phyloP scores from a whole-genome alignment of 1,140 invertebrate species.

The Eufriesea mexicana region DNA sequence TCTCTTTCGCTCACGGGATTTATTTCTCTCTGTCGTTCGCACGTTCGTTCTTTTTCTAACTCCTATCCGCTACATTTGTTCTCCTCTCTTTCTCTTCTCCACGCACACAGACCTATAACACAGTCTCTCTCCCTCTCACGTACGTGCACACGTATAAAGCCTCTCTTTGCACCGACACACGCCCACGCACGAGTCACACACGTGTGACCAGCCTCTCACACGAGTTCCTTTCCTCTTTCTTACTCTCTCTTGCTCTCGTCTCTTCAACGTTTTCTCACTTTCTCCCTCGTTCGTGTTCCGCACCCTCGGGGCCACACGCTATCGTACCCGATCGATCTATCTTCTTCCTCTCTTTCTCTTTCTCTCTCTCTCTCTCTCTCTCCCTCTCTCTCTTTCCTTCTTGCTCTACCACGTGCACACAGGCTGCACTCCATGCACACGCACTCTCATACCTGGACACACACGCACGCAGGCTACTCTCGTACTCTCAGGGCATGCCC shows the following conservation, averaged over 20 bases:
- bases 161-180: neutral
- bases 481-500: slow-evolving; percentile 83
- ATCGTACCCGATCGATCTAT: slow-evolving; percentile 47
- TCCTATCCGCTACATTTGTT: neutral
- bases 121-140: slow-evolving; percentile 22
- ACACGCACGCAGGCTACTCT: slow-evolving; percentile 77
- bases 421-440: slow-evolving; percentile 46
- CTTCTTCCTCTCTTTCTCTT: slow-evolving; percentile 13
- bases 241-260: slow-evolving; percentile 28
- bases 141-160: neutral
- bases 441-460: slow-evolving; percentile 45
- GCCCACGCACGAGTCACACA: slow-evolving; percentile 6
- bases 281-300: slow-evolving; percentile 46
- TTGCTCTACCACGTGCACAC: slow-evolving; percentile 39
- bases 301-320: slow-evolving; percentile 53
- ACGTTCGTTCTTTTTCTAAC: neutral
- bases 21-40: neutral
- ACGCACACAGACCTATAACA: slow-evolving; percentile 13
- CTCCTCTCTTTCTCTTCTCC: neutral
- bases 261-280: slow-evolving; percentile 37
- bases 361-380: slow-evolving; percentile 20
- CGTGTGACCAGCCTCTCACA: slow-evolving; percentile 31
- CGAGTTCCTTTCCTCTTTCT: slow-evolving; percentile 23
- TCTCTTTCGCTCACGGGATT: neutral
- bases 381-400: slow-evolving; percentile 8